Evolutionary conservation across 2,797 vertebrate species (phyloP).

Genomic region (Stomatorhinus walkeri): DNA sequence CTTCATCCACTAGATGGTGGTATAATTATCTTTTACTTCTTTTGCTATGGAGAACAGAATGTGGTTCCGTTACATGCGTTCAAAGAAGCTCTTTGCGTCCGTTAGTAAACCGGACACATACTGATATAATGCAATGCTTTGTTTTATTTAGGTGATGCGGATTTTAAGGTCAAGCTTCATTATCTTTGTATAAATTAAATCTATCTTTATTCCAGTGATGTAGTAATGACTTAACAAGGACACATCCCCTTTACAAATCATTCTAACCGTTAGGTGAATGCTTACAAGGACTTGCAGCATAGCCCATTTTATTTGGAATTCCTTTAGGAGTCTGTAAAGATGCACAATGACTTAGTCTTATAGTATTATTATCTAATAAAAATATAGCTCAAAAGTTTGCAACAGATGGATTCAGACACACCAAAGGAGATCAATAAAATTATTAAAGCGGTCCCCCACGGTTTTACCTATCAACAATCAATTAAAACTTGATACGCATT

Average conservation of each 20-base stretch:
- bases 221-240: neutral
- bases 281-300: neutral
- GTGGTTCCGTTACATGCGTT: neutral
- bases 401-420: neutral
- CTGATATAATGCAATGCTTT: neutral
- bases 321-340: neutral
- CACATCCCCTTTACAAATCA: neutral
- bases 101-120: neutral
- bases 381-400: neutral
- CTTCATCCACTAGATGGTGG: slow-evolving; percentile 2
- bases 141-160: neutral
- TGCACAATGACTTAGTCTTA: neutral
- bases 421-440: neutral
- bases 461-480: neutral
- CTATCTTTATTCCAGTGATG: neutral
- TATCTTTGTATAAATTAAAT: neutral
- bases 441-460: neutral
- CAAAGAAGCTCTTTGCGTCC: neutral
- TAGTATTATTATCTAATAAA: neutral
- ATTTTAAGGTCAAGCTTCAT: neutral
- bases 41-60: neutral
- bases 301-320: neutral
- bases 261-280: neutral
- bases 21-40: neutral
- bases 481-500: neutral